Conservation (phyloP, 2,888 invertebrate genomes). For the Noctua janthina region DNA sequence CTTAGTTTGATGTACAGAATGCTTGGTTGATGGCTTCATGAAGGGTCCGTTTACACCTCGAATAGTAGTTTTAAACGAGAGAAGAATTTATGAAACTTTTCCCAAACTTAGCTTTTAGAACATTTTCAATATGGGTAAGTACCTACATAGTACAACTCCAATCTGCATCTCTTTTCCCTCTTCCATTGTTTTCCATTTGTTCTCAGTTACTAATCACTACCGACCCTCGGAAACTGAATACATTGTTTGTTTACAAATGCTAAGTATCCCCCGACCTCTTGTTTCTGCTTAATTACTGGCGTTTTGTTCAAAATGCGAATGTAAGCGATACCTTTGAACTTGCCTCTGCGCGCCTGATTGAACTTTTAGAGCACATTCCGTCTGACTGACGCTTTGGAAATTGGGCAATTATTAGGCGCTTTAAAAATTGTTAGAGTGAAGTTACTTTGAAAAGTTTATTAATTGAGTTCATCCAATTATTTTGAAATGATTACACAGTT, state of each 20-base stretch:
- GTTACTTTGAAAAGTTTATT: constrained; percentile 13
- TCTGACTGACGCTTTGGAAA: constrained; percentile 41
- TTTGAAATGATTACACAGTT: neutral
- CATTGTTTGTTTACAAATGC: constrained; percentile 50
- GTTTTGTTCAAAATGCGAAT: constrained; percentile 61
- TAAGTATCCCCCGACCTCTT: constrained; percentile 26
- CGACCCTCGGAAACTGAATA: constrained; percentile 1
- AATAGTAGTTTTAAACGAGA: neutral
- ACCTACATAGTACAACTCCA: neutral
- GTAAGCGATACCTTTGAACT: constrained; percentile 61
- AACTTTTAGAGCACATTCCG: constrained; percentile 61
- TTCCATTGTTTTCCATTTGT: neutral
- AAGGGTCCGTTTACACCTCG: too few species aligned
- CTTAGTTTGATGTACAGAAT: too few species aligned
- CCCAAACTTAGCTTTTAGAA: neutral
- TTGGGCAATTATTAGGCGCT: constrained; percentile 33
- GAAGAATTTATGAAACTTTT: neutral
- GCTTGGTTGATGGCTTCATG: too few species aligned
- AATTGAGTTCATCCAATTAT: constrained; percentile 10
- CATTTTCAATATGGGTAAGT: neutral
- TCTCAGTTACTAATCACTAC: constrained; percentile 1
- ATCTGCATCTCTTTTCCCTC: too few species aligned
- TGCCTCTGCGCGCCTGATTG: constrained; percentile 52
- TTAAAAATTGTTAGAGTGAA: constrained; percentile 22
- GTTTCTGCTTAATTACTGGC: constrained; percentile 45